phyloP scores from a whole-genome alignment of 2,888 invertebrate genomes.

The Abrostola triplasia region DNA sequence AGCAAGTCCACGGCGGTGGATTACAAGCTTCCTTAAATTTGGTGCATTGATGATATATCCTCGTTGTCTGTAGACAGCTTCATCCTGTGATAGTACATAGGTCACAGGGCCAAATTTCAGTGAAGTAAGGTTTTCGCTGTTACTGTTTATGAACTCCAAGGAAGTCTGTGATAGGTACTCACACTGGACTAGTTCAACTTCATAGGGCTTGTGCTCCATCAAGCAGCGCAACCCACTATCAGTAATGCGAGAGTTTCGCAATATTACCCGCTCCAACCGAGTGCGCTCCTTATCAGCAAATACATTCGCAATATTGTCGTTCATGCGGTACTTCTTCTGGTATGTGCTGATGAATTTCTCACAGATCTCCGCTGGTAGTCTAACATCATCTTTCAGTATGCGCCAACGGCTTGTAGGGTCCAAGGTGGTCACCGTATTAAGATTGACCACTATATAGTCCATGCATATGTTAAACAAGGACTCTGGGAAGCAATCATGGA shows the following conservation, averaged over 20 bases:
- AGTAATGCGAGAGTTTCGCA: constrained; percentile 92
- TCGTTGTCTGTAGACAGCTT: constrained; percentile 74
- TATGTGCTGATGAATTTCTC: constrained; percentile 90
- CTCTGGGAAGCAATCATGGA: constrained; percentile 86
- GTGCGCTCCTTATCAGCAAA: constrained; percentile 91
- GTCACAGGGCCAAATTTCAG: constrained; percentile 92
- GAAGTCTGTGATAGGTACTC: constrained; percentile 89
- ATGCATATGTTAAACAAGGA: constrained; percentile 90
- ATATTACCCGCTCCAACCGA: constrained; percentile 90
- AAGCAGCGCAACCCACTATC: constrained; percentile 91
- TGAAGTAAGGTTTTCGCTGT: constrained; percentile 91
- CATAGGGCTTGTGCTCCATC: constrained; percentile 91
- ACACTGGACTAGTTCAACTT: constrained; percentile 93
- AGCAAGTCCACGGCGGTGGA: constrained; percentile 85
- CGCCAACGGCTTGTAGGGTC: constrained; percentile 81
- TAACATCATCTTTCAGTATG: constrained; percentile 88
- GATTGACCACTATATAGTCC: constrained; percentile 89
- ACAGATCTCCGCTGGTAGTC: constrained; percentile 92
- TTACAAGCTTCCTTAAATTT: constrained; percentile 87
- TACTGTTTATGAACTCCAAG: constrained; percentile 90
- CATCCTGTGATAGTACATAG: constrained; percentile 88
- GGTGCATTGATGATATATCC: constrained; percentile 89
- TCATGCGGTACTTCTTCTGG: constrained; percentile 87
- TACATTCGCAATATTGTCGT: constrained; percentile 91
- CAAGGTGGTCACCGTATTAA: constrained; percentile 88